A percentile compares a stretch with the other conserved stretches of the same genome.
phyloP scores from a whole-genome alignment of 2,888 invertebrate species.

The Brachynemurus nebulosus region DNA sequence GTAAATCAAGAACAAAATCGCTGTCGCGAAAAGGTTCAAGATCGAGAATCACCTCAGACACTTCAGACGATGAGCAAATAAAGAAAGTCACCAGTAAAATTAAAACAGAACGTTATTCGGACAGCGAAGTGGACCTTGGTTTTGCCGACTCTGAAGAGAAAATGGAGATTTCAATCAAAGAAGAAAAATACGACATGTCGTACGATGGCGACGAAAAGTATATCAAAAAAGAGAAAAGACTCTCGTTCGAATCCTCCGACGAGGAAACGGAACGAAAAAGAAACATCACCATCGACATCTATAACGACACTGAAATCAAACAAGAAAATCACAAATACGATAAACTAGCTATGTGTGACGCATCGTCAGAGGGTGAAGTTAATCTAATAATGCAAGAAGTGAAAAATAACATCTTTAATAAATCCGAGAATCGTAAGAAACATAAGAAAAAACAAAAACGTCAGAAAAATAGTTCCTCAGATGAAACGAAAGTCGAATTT shows the following conservation, averaged over 20 bases:
- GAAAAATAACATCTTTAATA: conserved; percentile 19
- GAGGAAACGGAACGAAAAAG: conserved; percentile 5
- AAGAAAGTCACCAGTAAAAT: conserved; percentile 39
- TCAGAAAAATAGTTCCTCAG: conserved; percentile 47
- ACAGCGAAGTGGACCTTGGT: conserved; percentile 39
- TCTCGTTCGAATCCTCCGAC: conserved; percentile 16
- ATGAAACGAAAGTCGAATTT: conserved; percentile 40
- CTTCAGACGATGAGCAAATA: conserved; percentile 54
- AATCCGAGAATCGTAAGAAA: conserved; percentile 49
- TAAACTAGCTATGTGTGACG: conserved; percentile 29
- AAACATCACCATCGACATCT: too few species aligned
- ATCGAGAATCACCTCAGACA: conserved; percentile 63
- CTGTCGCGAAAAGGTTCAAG: conserved; percentile 51
- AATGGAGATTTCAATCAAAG: conserved; percentile 19
- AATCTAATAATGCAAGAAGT: conserved; percentile 28
- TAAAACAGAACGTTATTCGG: conserved; percentile 46
- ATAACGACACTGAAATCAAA: conserved; percentile 16
- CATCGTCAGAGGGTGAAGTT: conserved; percentile 37
- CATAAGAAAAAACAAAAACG: conserved; percentile 77
- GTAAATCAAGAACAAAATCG: conserved; percentile 33
- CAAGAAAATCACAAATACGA: conserved; percentile 8
- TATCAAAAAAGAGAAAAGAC: conserved; percentile 27
- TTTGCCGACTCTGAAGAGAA: conserved; percentile 25
- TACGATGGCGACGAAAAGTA: conserved; percentile 21
- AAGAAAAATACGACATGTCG: conserved; percentile 22